Evolutionary conservation across 2,888 invertebrate genomes (phyloP), one percentile per base, ranked within the genome.

Genomic region (Melikaiella ostensackeni): DNA sequence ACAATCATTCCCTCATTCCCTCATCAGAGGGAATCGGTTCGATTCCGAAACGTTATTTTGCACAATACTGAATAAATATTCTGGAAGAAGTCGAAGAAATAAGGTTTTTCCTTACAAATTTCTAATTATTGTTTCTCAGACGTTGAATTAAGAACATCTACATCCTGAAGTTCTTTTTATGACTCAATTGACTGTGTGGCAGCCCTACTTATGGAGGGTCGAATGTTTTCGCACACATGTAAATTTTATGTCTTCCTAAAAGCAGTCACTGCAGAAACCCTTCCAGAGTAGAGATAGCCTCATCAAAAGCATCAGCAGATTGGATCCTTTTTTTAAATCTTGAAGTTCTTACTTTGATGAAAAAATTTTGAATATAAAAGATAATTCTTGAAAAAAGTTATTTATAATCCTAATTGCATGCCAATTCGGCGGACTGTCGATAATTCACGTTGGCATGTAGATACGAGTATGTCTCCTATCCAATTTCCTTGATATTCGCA

Each of bases 401-500:
- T 42, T 5, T 6, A 16, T 42, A 42, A 42, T 16, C 16, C 16
- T 42, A 42, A 42, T 42, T 42, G 33, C 16, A 62, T 63, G n/a
- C n/a, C n/a, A 35, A 33, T 38, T 63, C 33, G 35, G 27, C 16
- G 13, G 13, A 63, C 66, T 46, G 46, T 63, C 21, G 27, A 70
- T 70, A 70, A 70, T 70, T 27, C 46, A 66, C 42, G 24, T 24
- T 42, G 46, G 42, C 66, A 46, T 46, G 46, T 46, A 64, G 24
- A 64, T 24, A n/a, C n/a, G n/a, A n/a, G n/a, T n/a, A 27, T 70
- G 70, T 75, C 66, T 77, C 76, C 64, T 79, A 82, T 86, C 88
- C 89, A 89, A 90, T 90, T 90, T 90, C 90, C 90, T 89, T 89
- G 87, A 90, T 89, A 90, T 89, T 89, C 88, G 78, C 87, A 83